A percentile compares a stretch with the other conserved stretches of the same genome.
Conservation (phyloP, 2,113 vertebrate genomes). For the Drymodes brunneopygia region DNA sequence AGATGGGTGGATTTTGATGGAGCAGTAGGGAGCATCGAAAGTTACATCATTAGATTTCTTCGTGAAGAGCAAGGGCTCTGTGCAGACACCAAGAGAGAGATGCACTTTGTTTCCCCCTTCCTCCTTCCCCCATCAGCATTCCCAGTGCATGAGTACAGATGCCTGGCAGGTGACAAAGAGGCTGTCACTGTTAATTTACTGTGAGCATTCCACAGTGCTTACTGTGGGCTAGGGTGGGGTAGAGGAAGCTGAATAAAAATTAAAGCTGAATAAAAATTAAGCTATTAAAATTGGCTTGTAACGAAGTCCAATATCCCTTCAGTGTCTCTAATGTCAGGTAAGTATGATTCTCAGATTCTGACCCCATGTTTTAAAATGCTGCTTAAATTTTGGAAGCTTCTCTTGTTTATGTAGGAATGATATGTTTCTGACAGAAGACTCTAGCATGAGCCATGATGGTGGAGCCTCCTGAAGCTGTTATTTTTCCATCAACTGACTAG, state of each 20-base stretch:
- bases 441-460: fast-evolving
- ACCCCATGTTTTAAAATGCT: background rate
- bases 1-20: background rate
- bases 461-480: background rate
- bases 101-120: background rate
- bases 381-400: background rate
- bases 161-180: background rate
- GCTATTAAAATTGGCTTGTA: background rate
- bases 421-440: background rate
- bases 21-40: background rate
- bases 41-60: background rate
- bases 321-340: background rate
- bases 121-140: background rate
- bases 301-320: background rate
- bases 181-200: background rate
- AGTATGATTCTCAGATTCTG: background rate
- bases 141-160: background rate
- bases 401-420: background rate
- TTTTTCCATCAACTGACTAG: background rate
- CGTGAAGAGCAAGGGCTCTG: fast-evolving
- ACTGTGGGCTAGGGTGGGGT: background rate
- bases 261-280: background rate
- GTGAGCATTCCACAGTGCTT: background rate
- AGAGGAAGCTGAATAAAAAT: background rate
- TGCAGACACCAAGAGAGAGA: background rate